A percentile compares a stretch with the other conserved stretches of the same genome.
These are phyloP conservation scores for Meta bourneti DNA, from an alignment of 2,888 invertebrate genomes.

Conservation along the genomic window DNA sequence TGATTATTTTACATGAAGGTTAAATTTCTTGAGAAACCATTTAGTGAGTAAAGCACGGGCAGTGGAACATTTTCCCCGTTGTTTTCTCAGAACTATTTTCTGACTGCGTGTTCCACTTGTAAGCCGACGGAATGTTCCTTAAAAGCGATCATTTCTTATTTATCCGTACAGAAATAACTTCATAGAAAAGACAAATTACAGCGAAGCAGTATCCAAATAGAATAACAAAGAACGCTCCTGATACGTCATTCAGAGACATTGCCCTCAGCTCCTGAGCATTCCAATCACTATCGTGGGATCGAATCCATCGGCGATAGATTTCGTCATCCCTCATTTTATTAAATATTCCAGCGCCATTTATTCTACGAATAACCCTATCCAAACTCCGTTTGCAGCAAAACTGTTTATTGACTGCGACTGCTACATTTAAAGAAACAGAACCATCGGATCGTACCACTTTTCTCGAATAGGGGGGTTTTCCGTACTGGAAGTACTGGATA, in stretches of 20 bases:
- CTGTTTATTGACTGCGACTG: not conserved
- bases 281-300: not conserved
- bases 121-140: too few relatives aligned
- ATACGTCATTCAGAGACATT: not conserved
- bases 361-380: not conserved
- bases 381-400: not conserved
- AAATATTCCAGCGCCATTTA: not conserved
- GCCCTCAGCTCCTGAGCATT: not conserved
- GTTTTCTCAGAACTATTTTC: too few relatives aligned
- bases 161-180: not conserved
- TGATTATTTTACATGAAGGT: too few relatives aligned
- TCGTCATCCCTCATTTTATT: not conserved
- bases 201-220: not conserved
- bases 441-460: not conserved
- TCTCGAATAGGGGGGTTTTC: not conserved
- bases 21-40: too few relatives aligned
- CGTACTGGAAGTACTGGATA: not conserved
- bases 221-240: not conserved
- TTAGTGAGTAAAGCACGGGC: too few relatives aligned
- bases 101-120: too few relatives aligned
- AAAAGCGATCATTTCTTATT: not conserved
- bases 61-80: too few relatives aligned
- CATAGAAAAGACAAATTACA: not conserved
- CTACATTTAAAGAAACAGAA: not conserved
- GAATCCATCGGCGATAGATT: not conserved